phyloP scores from a whole-genome alignment of 1,140 invertebrate genomes.

The Bombus superbus region DNA sequence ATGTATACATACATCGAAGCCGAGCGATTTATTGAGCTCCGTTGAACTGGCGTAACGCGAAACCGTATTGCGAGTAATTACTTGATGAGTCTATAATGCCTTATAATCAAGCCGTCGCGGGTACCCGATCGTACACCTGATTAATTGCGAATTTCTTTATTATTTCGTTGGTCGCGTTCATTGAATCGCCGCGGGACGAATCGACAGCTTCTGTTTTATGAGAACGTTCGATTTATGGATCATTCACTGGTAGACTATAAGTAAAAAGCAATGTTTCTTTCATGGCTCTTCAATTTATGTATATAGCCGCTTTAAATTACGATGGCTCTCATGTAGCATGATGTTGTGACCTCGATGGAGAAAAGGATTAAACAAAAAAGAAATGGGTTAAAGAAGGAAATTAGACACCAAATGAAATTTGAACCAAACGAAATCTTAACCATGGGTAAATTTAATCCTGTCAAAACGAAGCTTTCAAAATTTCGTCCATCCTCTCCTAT shows the following conservation, averaged over 20 bases:
- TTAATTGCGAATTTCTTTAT: slow-evolving; percentile 57
- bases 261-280: background rate
- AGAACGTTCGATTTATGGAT: background rate
- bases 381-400: too few relatives aligned
- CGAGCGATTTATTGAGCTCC: slow-evolving; percentile 55
- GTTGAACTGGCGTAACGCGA: slow-evolving; percentile 41
- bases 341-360: too few relatives aligned
- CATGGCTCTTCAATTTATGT: background rate
- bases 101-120: slow-evolving; percentile 49
- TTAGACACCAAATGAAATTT: too few relatives aligned
- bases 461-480: too few relatives aligned
- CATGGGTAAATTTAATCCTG: too few relatives aligned
- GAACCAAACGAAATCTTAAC: too few relatives aligned
- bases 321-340: too few relatives aligned
- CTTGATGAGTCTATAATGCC: slow-evolving; percentile 61
- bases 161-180: slow-evolving; percentile 39
- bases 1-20: slow-evolving; percentile 37
- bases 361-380: too few relatives aligned
- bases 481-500: too few relatives aligned
- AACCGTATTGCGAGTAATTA: slow-evolving; percentile 62
- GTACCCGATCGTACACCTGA: background rate
- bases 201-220: background rate
- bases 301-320: too few relatives aligned
- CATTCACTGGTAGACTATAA: background rate
- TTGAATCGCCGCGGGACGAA: slow-evolving; percentile 8